Percentiles rank a stretch among this genome's conserved stretches.
Conservation (phyloP, 1,140 invertebrate genomes). For the Sipha flava region DNA sequence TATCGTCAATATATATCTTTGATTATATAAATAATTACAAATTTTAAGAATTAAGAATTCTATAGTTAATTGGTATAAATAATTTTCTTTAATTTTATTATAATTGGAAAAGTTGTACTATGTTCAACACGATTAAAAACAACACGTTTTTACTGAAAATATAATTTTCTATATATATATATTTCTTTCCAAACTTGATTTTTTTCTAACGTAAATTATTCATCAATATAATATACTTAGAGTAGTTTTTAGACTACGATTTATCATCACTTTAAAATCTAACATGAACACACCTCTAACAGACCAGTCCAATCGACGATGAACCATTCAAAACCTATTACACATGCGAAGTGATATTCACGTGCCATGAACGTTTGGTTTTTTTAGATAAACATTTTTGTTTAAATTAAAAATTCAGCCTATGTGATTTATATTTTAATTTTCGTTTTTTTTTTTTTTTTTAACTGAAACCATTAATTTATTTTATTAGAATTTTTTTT, state of each 20-base stretch:
- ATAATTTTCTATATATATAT: neutral
- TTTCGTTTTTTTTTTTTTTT: neutral
- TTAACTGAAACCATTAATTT: neutral
- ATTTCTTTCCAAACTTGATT: neutral
- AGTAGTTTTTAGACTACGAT: neutral
- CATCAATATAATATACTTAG: neutral
- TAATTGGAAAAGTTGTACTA: too few relatives aligned
- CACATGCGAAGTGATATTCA: neutral
- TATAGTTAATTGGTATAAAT: too few relatives aligned
- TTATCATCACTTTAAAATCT: constrained; percentile 19
- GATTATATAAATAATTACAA: too few relatives aligned
- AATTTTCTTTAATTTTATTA: too few relatives aligned
- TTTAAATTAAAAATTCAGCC: neutral
- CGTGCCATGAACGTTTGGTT: neutral
- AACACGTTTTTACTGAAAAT: too few relatives aligned
- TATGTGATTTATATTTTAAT: neutral
- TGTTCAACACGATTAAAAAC: too few relatives aligned
- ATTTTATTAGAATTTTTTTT: neutral
- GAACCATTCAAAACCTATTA: neutral
- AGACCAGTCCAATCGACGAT: neutral
- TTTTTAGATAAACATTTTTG: neutral
- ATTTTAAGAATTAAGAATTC: too few relatives aligned
- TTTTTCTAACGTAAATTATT: neutral
- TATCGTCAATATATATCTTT: too few relatives aligned
- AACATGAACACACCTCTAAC: neutral